Base-by-base conservation (phyloP, 2,797 vertebrate species). In the Crenuchus spilurus region DNA sequence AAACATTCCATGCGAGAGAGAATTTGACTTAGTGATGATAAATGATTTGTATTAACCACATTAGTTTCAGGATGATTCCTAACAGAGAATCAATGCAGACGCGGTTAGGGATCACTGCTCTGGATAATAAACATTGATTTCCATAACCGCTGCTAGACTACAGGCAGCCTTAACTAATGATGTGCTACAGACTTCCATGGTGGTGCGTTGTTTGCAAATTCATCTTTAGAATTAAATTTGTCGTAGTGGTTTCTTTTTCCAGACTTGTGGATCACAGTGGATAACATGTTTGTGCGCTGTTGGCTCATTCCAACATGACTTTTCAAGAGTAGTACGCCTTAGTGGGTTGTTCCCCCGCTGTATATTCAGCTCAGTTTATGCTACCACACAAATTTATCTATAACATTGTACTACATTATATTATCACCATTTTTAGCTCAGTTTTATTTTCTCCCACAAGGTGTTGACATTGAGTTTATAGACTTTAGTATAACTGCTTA, bases 101-200 rank as follows among this genome's bases (percentile, higher is more conserved):
- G 66, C 65, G 84, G 88, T 82, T 85, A 82, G 81, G 87, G 88
- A 87, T 90, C 85, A 84, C 55, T 42, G 83, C 85, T 83, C 48
- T 61, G 73, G 80, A 88, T 86, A 85, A 88, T 91, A 87, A 87
- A 89, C 85, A 91, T 87, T 86, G 90, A 91, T 90, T 83, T 79
- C 78, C 72, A 85, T 88, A 90, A 82, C 70, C 74, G 60, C 46
- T n/a, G 70, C 75, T 78, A 67, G 82, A 85, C 84, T 35, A 77
- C n/a, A 30, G 42, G 41, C 52, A 62, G 70, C 60, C 44, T 70
- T 42, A 54, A 28, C 68, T 66, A 64, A 51, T 66, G 33, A 69
- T 52, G n/a, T 49, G 52, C 30, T 20, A 28, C 24, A 55, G 33
- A 42, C 57, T 54, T 57, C 39, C 33, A 30, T 20, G 37, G 49